A percentile compares a stretch with the other conserved stretches of the same genome.
phyloP scores from a whole-genome alignment of 1,140 invertebrate genomes.

The Neodiprion lecontei region DNA sequence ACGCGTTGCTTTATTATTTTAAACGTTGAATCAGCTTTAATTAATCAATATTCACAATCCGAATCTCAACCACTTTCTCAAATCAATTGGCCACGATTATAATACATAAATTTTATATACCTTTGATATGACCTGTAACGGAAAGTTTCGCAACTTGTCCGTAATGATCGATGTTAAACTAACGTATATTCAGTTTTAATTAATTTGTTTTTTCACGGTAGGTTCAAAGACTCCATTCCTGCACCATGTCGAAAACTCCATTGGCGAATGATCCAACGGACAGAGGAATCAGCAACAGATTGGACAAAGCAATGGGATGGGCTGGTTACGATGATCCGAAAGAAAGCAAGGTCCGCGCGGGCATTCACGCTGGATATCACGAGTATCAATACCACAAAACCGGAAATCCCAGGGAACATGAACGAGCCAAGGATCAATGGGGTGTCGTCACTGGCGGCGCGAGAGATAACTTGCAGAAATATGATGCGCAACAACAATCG shows the following conservation, averaged over 20 bases:
- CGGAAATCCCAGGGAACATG: neutral
- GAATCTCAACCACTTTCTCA: too few species aligned
- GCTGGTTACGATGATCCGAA: neutral
- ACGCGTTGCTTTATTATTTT: too few species aligned
- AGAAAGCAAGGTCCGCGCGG: neutral
- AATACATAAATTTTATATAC: too few species aligned
- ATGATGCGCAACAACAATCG: neutral
- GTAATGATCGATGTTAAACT: too few species aligned
- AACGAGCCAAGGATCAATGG: neutral
- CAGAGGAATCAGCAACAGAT: neutral
- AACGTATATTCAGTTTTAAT: neutral
- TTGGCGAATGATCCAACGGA: neutral
- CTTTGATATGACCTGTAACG: too few species aligned
- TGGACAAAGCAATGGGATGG: slow-evolving; percentile 2
- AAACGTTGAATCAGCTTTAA: too few species aligned
- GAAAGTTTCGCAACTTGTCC: too few species aligned
- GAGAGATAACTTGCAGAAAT: neutral
- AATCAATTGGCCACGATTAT: too few species aligned
- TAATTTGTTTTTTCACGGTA: neutral
- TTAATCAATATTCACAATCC: too few species aligned
- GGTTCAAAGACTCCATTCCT: neutral
- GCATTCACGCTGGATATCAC: neutral
- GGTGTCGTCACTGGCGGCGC: neutral
- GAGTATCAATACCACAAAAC: neutral
- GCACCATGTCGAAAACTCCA: neutral